phyloP scores from a whole-genome alignment of 2,888 invertebrate species.

The Dendrolimus houi region DNA sequence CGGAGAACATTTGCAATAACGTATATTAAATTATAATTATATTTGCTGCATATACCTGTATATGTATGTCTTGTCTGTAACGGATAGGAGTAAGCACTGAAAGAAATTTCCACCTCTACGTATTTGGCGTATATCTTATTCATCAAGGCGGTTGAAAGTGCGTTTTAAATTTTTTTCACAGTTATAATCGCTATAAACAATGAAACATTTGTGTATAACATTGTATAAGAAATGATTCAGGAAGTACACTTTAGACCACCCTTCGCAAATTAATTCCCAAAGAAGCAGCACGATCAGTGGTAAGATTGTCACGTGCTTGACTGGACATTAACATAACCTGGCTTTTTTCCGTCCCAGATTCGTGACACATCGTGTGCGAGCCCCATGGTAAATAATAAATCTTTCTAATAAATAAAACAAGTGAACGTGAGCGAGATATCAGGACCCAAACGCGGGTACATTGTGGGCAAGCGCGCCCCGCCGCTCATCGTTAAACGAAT shows the following conservation, averaged over 20 bases:
- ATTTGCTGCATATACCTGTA: too few relatives aligned
- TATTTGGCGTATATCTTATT: too few relatives aligned
- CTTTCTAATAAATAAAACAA: constrained; percentile 76
- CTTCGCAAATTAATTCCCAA: background rate
- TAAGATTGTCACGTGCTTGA: constrained; percentile 58
- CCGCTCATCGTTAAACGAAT: constrained; percentile 65
- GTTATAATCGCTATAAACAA: too few relatives aligned
- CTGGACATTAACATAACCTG: constrained; percentile 63
- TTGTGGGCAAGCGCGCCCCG: constrained; percentile 47
- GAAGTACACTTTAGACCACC: background rate
- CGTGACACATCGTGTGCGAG: constrained; percentile 74
- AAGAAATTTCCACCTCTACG: too few relatives aligned
- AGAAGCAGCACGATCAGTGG: constrained; percentile 39
- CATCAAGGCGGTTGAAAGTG: too few relatives aligned
- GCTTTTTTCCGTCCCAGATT: constrained; percentile 63
- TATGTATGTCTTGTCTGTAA: too few relatives aligned
- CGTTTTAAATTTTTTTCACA: too few relatives aligned
- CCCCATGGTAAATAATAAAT: constrained; percentile 72
- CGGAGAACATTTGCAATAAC: too few relatives aligned
- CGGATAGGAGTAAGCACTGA: too few relatives aligned
- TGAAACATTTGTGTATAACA: too few relatives aligned
- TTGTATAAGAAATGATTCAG: background rate
- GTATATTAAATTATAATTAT: too few relatives aligned
- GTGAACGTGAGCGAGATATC: constrained; percentile 72
- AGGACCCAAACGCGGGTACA: constrained; percentile 59